These are phyloP conservation scores for Seriola dumerili DNA, from an alignment of 2,113 vertebrate species.

Conservation along the genomic window DNA sequence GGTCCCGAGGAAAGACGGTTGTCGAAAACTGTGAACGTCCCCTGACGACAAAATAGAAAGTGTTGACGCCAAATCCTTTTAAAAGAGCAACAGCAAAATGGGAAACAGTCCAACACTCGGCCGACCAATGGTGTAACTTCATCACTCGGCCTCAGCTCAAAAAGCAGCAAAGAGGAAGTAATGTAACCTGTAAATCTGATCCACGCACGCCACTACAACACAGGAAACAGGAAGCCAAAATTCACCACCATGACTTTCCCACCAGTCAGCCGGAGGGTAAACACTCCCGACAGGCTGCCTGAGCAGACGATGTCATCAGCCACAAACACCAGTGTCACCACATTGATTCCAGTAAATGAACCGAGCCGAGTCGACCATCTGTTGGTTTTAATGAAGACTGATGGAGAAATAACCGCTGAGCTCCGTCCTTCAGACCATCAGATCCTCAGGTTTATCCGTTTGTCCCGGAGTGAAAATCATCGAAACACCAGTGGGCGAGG, in stretches of 20 bases:
- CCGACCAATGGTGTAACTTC: too few species aligned
- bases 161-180: not conserved
- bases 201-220: not conserved
- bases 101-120: too few species aligned
- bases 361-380: conserved; percentile 10
- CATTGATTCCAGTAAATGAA: conserved; percentile 27
- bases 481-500: not conserved
- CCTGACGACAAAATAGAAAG: too few species aligned
- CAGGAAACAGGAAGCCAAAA: too few species aligned
- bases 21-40: too few species aligned
- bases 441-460: not conserved
- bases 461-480: not conserved
- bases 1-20: too few species aligned
- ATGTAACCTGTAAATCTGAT: not conserved
- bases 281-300: too few species aligned
- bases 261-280: too few species aligned
- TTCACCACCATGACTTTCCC: too few species aligned
- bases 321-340: conserved; percentile 10
- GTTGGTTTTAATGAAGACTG: conserved; percentile 9
- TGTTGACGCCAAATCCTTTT: too few species aligned
- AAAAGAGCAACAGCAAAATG: too few species aligned
- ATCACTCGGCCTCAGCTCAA: too few species aligned
- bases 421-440: not conserved
- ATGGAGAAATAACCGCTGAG: conserved; percentile 12
- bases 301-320: not conserved